A percentile compares a stretch with the other conserved stretches of the same genome.
Evolutionary conservation across 2,888 invertebrate species (phyloP).

Genomic region (Folsomia manolachei): DNA sequence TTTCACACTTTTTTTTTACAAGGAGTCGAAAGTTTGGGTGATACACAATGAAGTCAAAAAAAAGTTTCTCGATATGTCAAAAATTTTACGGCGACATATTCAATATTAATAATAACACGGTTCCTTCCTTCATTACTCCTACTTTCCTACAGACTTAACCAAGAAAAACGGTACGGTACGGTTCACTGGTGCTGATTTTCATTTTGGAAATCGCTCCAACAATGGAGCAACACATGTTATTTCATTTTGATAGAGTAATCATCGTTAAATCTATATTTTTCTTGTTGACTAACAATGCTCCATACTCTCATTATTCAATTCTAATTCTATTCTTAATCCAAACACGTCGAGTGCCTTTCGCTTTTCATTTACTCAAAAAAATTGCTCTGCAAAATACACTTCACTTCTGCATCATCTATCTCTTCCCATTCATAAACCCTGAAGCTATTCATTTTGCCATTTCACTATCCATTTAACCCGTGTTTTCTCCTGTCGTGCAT

Average conservation of each 20-base stretch:
- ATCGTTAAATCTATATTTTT: conserved; percentile 4
- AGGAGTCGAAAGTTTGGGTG: background rate
- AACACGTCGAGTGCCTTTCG: conserved; percentile 4
- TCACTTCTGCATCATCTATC: background rate
- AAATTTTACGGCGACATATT: background rate
- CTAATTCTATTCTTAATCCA: no score
- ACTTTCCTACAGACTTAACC: background rate
- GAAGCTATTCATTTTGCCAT: background rate
- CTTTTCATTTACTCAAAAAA: conserved; percentile 3
- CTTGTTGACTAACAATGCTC: conserved; percentile 4
- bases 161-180: background rate
- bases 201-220: background rate
- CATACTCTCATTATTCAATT: background rate
- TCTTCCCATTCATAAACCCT: background rate
- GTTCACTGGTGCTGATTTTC: conserved; percentile 2
- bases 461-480: background rate
- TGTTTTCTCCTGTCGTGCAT: background rate
- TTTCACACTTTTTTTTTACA: background rate
- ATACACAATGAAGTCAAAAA: background rate
- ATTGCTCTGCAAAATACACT: background rate
- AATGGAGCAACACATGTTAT: conserved; percentile 4
- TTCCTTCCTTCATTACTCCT: no score
- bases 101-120: background rate
- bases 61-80: background rate
- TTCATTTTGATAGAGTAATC: conserved; percentile 5